Conservation (phyloP, 2,888 invertebrate genomes). For the Mesorhabditis sp. region DNA sequence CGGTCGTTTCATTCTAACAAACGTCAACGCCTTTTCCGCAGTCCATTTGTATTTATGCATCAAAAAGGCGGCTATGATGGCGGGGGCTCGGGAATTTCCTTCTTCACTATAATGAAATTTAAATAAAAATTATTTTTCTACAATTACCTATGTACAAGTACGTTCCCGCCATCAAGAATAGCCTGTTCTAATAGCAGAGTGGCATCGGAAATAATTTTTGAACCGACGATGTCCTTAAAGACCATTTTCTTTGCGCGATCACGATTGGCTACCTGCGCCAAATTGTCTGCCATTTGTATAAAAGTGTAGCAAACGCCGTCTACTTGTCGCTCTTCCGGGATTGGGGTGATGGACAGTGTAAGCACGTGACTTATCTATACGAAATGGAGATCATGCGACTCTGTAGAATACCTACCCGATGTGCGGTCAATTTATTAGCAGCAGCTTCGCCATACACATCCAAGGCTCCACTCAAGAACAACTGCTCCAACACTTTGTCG, state of each 20-base stretch:
- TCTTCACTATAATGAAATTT: neutral
- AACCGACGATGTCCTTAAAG: neutral
- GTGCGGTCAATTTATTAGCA: neutral
- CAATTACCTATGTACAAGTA: neutral
- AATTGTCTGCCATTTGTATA: neutral
- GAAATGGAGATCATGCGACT: neutral
- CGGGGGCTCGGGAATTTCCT: slow-evolving; percentile 3
- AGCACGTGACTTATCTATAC: slow-evolving; percentile 2
- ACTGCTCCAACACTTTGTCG: slow-evolving; percentile 1
- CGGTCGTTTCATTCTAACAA: neutral
- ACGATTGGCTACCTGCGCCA: neutral
- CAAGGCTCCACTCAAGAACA: slow-evolving; percentile 2
- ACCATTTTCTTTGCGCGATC: neutral
- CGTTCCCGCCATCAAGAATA: neutral
- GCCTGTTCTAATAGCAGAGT: neutral
- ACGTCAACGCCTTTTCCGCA: neutral
- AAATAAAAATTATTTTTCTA: neutral
- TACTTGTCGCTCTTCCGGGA: neutral
- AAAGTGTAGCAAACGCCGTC: slow-evolving; percentile 2
- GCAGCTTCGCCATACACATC: neutral
- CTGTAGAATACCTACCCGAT: neutral
- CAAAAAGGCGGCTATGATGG: slow-evolving; percentile 1
- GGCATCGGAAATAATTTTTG: neutral
- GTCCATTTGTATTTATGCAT: neutral
- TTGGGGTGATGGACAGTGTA: neutral